A percentile compares a stretch with the other conserved stretches of the same genome.
Conservation (phyloP, 2,113 vertebrate genomes). For the Aegotheles bennettii region DNA sequence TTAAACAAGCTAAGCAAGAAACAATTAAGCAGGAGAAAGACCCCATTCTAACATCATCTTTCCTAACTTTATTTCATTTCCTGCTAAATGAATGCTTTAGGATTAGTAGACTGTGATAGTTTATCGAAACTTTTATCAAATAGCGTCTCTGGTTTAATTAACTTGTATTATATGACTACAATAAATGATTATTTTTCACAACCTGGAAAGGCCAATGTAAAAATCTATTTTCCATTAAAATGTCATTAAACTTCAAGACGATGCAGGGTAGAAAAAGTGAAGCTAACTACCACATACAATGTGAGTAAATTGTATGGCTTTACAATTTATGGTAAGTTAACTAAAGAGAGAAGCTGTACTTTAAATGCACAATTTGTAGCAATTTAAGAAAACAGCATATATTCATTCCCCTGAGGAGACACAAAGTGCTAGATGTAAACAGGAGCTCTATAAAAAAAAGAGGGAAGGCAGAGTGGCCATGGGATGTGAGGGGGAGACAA, state of each 20-base stretch:
- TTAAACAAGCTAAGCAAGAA: conserved; percentile 2
- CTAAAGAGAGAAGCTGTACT: background rate
- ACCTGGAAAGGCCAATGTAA: background rate
- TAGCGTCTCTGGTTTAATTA: conserved; percentile 12
- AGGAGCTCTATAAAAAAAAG: background rate
- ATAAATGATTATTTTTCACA: conserved; percentile 32
- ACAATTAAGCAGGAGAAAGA: conserved; percentile 31
- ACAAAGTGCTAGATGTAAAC: background rate
- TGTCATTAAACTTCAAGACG: background rate
- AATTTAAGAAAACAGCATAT: background rate
- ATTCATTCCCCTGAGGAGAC: background rate
- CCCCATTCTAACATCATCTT: background rate
- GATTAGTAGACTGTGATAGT: conserved; percentile 1
- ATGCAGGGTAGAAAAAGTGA: background rate
- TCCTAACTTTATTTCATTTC: background rate
- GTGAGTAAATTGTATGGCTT: background rate
- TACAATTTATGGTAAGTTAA: background rate
- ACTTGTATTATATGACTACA: background rate
- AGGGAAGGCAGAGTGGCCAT: accelerated
- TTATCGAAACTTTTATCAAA: conserved; percentile 46
- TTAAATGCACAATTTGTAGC: background rate
- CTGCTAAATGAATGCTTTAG: background rate
- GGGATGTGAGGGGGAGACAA: too few species aligned
- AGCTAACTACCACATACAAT: background rate
- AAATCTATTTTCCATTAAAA: conserved; percentile 12